Base-by-base conservation (phyloP, 2,113 vertebrate genomes). In the Gasterosteus aculeatus region DNA sequence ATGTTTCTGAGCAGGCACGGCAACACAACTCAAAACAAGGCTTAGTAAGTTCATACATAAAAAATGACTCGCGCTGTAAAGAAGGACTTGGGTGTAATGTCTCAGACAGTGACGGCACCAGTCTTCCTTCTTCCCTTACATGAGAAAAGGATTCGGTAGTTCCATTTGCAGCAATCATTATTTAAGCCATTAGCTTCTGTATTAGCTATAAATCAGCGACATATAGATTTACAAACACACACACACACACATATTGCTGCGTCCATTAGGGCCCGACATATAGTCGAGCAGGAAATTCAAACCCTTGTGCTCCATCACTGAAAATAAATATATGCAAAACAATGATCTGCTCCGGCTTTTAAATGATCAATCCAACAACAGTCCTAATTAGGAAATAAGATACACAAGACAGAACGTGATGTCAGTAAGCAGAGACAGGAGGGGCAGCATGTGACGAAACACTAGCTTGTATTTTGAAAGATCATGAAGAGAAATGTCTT, bases 261-360 rank as follows among this genome's bases (percentile, higher is more conserved):
- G 73, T 86, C 90, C 87, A 91, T 92, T 92, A 92, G 59, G 49
- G 60, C 56, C n/a, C 66, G 59, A 63, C 80, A 44, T 56, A 84
- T 77, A 83, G 86, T 81, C 63, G 75, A 82, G 82, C 56, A 84
- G 87, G 91, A 91, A 92, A 92, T 69, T 80, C 79, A 90, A 91
- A 84, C 84, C 87, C 68, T 76, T 14, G 58, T 31, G 46, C 81
- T 78, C 80, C 80, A 67, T 79, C 82, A 18, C 73, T 89, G 90
- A 87, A 89, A 93, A 90, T 92, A 74, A 92, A 92, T 88, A 92
- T 89, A 92, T 91, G 90, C 90, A 88, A 92, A 90, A 89, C 76
- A 83, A 88, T 29, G 74, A 89, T 81, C 86, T 77, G 70, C 83
- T 78, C 67, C 3, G 65, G 89, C 88, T 92, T 89, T 91, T 91